Evolutionary conservation across 1,140 invertebrate species (phyloP), one percentile per base, ranked within the genome.

Genomic region (Parasteatoda tepidariorum): DNA sequence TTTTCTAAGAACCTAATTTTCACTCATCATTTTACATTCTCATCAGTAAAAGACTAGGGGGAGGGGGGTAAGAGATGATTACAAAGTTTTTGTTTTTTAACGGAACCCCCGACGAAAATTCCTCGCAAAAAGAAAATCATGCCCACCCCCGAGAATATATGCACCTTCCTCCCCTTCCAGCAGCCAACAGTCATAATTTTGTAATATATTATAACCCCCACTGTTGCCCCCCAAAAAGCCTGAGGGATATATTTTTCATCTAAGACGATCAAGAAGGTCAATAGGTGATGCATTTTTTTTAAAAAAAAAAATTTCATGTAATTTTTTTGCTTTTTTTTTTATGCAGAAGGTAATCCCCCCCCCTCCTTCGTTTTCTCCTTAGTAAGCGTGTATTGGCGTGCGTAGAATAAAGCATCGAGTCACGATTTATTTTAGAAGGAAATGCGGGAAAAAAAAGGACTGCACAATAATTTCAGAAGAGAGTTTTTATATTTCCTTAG

Each of bases 341-440:
- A 48, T n/a, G n/a, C 38, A 13, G 9, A 48, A 1, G 38, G 18
- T 48, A 13, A 13, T 48, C 38, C 38, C 9, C 9, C 38, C 38
- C 38, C 18, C 38, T n/a, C n/a, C n/a, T 48, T 9, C 1, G 38
- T 18, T 48, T 13, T 48, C 38, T n/a, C 38, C 38, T 48, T 48
- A 48, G 18, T 48, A 68, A 68, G 33, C 38, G 22, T 48, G 34
- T 34, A 41, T 24, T 48, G 66, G 66, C 34, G 66, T 68, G 66
- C 66, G 28, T 24, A 24, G 66, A 68, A 68, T 68, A 68, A 68
- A 68, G 38, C 33, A 34, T 68, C 9, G 38, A 18, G 38, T 68
- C 34, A 6, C 24, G 34, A 11, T 15, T 31, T n/a, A 11, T 22
- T 18, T 11, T 18, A 26, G 0, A 22, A 22, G 3, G 30, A 31